These are phyloP conservation scores for Rhabdophis nuchalis DNA, from an alignment of 2,797 vertebrate species.

Conservation along the genomic window DNA sequence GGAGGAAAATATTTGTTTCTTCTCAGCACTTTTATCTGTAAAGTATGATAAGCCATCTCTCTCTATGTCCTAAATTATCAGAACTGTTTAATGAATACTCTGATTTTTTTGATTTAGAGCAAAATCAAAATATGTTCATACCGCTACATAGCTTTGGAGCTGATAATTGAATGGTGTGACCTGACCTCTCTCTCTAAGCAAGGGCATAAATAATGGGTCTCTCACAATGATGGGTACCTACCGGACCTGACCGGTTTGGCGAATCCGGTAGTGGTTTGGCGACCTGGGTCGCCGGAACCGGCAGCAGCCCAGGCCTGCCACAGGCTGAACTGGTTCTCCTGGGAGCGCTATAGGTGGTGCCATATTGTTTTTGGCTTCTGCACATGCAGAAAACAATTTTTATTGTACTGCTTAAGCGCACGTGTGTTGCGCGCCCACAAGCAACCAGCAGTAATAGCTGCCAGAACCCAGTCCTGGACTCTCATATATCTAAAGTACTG, in stretches of 20 bases:
- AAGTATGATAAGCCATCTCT: not conserved
- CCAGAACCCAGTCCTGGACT: no score
- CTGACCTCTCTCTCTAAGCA: not conserved
- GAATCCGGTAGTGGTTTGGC: no score
- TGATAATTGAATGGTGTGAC: not conserved
- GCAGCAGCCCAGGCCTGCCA: no score
- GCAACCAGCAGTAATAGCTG: no score
- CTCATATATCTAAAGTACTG: not conserved
- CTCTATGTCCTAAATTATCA: not conserved
- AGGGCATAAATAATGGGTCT: not conserved
- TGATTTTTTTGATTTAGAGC: not conserved
- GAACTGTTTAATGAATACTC: not conserved
- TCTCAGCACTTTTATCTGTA: not conserved
- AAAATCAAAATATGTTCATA: not conserved
- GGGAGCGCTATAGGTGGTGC: no score
- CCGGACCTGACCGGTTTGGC: no score
- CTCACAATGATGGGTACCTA: not conserved
- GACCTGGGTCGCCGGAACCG: no score
- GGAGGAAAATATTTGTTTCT: not conserved
- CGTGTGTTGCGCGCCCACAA: no score
- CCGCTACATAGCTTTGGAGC: not conserved
- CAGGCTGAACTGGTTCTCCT: no score
- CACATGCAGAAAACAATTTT: no score
- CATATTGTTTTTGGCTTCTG: no score
- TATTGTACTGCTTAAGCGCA: no score